Evolutionary conservation across 2,113 vertebrate species (phyloP).

Genomic region (Microcebus griseorufus): DNA sequence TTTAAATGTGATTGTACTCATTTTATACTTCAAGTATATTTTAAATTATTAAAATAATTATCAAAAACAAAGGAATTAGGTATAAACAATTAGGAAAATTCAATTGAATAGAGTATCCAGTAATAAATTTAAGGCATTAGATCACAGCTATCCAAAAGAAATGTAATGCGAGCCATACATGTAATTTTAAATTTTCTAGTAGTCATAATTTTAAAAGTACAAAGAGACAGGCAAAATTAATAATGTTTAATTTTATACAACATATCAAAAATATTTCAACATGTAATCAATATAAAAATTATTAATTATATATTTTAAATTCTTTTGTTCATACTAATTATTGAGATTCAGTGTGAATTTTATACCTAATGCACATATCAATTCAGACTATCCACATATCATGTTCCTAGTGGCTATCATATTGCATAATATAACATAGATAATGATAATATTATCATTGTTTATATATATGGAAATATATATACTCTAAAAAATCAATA

Average conservation of each 20-base stretch:
- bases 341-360: not conserved
- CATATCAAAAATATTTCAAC: constrained; percentile 14
- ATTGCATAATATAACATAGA: not conserved
- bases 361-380: not conserved
- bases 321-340: not conserved
- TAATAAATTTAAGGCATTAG: constrained; percentile 5
- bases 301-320: not conserved
- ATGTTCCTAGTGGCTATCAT: not conserved
- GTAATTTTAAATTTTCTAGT: constrained; percentile 6
- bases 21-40: constrained; percentile 3
- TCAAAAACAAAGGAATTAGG: not conserved
- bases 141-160: constrained; percentile 15
- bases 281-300: not conserved
- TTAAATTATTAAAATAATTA: constrained; percentile 39
- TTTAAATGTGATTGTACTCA: not conserved
- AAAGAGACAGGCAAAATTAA: not conserved
- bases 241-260: constrained; percentile 14
- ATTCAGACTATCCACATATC: not conserved
- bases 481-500: not conserved
- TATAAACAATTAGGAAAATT: not conserved
- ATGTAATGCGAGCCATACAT: not conserved
- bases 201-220: constrained; percentile 18
- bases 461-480: not conserved
- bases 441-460: not conserved
- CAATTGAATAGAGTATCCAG: not conserved